Conservation (phyloP, 2,797 vertebrate species). For the Philypnodon macrostomus region DNA sequence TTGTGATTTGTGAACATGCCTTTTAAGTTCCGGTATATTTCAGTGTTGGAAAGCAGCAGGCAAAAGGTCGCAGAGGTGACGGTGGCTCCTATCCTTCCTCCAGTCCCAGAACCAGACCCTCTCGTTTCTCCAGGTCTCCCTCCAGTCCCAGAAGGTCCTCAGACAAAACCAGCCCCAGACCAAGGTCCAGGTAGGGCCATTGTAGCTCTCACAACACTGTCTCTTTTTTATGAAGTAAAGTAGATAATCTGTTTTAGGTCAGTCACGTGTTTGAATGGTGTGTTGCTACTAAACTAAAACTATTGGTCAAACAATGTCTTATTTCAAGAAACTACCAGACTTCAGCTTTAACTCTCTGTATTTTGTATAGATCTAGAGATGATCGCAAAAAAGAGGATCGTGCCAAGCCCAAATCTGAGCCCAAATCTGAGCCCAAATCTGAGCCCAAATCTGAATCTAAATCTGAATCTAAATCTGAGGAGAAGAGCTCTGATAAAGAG, state of each 20-base stretch:
- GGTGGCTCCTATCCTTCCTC: constrained; percentile 1
- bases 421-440: background rate
- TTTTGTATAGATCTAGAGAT: background rate
- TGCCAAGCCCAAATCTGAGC: background rate
- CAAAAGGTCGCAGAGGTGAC: background rate
- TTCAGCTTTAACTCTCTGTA: background rate
- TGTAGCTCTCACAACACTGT: too few relatives aligned
- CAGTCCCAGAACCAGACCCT: constrained; percentile 38
- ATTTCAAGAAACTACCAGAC: too few relatives aligned
- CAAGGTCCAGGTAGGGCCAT: background rate
- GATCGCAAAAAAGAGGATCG: constrained; percentile 15
- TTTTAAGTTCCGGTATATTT: too few relatives aligned
- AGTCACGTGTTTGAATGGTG: too few relatives aligned
- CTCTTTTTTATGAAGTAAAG: too few relatives aligned
- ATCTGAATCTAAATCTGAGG: background rate
- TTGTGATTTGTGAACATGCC: too few relatives aligned
- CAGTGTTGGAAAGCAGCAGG: too few relatives aligned
- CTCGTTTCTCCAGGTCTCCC: constrained; percentile 19
- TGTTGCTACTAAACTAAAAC: too few relatives aligned
- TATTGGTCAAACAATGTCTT: too few relatives aligned
- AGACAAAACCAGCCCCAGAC: background rate
- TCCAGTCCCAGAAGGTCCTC: constrained; percentile 34
- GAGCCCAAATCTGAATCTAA: background rate
- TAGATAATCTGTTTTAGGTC: too few relatives aligned
- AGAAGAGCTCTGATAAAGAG: background rate